A percentile compares a stretch with the other conserved stretches of the same genome.
These are phyloP conservation scores for Leptopilina drosophilae DNA, from an alignment of 2,888 invertebrate genomes.

Conservation along the genomic window DNA sequence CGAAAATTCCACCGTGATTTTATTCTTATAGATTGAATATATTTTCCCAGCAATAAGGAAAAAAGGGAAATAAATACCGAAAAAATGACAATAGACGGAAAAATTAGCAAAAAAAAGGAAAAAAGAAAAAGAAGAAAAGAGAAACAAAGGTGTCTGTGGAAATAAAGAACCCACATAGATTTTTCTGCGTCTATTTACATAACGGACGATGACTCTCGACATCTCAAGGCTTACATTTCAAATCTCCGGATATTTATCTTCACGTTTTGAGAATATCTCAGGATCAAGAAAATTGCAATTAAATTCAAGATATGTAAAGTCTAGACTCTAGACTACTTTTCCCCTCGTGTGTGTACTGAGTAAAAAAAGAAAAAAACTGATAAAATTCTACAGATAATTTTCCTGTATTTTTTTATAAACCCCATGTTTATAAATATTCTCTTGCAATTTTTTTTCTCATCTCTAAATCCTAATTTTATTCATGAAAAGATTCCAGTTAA, in stretches of 20 bases:
- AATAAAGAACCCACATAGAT: slow-evolving; percentile 31
- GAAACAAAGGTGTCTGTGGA: slow-evolving; percentile 29
- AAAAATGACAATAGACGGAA: slow-evolving; percentile 2
- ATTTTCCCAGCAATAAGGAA: background rate
- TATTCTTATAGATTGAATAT: background rate
- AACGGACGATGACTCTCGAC: slow-evolving; percentile 24
- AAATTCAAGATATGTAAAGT: background rate
- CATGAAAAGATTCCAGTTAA: too few relatives aligned
- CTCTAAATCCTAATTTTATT: too few relatives aligned
- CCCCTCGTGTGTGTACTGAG: background rate
- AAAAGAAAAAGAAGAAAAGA: background rate
- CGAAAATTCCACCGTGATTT: background rate
- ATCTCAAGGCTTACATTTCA: slow-evolving; percentile 10
- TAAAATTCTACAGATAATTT: background rate
- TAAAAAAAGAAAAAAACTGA: background rate
- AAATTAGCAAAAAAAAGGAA: background rate
- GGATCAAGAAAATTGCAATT: slow-evolving; percentile 38
- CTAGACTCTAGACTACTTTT: slow-evolving; percentile 5
- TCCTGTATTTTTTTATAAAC: background rate
- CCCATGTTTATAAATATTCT: too few relatives aligned
- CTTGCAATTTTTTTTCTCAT: too few relatives aligned
- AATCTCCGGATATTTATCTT: slow-evolving; percentile 21
- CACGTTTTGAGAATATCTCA: slow-evolving; percentile 9
- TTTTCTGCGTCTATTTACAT: slow-evolving; percentile 31
- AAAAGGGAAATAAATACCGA: background rate